A percentile compares a stretch with the other conserved stretches of the same genome.
Evolutionary conservation across 2,888 invertebrate genomes (phyloP).

Genomic region (Busseola fusca): DNA sequence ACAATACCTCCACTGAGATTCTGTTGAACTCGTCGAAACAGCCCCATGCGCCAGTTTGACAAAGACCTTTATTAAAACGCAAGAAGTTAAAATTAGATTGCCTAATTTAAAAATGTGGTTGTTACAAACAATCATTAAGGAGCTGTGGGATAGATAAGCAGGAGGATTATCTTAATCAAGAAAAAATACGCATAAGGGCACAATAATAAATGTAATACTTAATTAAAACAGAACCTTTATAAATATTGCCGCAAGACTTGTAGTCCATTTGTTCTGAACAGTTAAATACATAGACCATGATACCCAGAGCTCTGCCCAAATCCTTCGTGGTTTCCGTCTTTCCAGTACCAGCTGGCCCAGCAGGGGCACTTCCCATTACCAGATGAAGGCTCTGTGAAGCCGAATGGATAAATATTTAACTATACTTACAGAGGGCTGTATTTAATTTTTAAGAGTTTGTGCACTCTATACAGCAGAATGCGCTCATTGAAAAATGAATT

Average conservation of each 20-base stretch:
- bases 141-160: neutral
- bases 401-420: neutral
- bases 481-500: too few species aligned
- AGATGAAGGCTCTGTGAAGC: conserved; percentile 93
- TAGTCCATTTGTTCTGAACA: conserved; percentile 99
- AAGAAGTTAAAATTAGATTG: neutral
- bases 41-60: conserved; percentile 98
- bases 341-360: conserved; percentile 98
- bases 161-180: neutral
- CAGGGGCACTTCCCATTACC: conserved; percentile 99
- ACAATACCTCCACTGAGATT: conserved; percentile 97
- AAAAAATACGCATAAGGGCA: neutral
- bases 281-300: conserved; percentile 99
- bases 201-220: neutral
- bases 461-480: neutral
- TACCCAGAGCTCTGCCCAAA: conserved; percentile 96
- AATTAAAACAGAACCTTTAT: conserved; percentile 90
- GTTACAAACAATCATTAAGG: neutral
- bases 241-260: conserved; percentile 97
- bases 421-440: neutral
- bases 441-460: neutral
- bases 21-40: conserved; percentile 99
- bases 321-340: conserved; percentile 99
- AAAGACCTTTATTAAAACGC: conserved; percentile 87
- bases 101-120: neutral